Conservation (phyloP, 2,113 vertebrate genomes). For the Paradisaea rubra region DNA sequence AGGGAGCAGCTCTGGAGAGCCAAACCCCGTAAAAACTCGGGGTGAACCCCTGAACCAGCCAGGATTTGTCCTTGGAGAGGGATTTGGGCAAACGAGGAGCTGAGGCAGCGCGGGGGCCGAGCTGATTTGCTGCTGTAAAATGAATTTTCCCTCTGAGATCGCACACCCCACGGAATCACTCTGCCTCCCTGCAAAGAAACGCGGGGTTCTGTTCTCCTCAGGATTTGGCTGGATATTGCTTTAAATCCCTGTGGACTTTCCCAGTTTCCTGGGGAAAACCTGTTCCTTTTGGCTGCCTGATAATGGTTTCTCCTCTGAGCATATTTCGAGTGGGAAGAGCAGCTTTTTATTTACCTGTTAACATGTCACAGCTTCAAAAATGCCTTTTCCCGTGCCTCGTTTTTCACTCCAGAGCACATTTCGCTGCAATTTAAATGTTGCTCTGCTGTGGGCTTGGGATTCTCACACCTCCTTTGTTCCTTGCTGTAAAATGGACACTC, state of each 20-base stretch:
- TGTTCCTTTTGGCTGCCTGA: not conserved
- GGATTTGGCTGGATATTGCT: not conserved
- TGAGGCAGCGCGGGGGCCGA: rapidly evolving
- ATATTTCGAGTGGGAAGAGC: not conserved
- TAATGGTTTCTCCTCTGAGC: rapidly evolving
- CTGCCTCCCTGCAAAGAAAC: not conserved
- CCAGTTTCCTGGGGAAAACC: not conserved
- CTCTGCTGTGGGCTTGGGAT: not conserved
- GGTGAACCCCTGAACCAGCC: not conserved
- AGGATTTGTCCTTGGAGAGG: not conserved
- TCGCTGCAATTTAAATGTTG: rapidly evolving
- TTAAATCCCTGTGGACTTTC: not conserved
- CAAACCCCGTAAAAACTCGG: not conserved
- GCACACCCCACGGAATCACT: not conserved
- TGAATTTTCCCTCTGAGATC: not conserved
- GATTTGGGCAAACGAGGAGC: not conserved
- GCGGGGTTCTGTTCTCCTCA: rapidly evolving
- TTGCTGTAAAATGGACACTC: not conserved
- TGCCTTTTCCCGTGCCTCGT: rapidly evolving
- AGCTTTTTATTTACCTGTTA: not conserved
- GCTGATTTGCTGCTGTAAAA: not conserved
- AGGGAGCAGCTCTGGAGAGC: not conserved
- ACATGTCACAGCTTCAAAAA: not conserved
- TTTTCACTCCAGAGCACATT: rapidly evolving
- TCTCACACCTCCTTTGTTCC: not conserved